A percentile compares a stretch with the other conserved stretches of the same genome.
Conservation (phyloP, 1,140 invertebrate genomes). For the Conus ventricosus region DNA sequence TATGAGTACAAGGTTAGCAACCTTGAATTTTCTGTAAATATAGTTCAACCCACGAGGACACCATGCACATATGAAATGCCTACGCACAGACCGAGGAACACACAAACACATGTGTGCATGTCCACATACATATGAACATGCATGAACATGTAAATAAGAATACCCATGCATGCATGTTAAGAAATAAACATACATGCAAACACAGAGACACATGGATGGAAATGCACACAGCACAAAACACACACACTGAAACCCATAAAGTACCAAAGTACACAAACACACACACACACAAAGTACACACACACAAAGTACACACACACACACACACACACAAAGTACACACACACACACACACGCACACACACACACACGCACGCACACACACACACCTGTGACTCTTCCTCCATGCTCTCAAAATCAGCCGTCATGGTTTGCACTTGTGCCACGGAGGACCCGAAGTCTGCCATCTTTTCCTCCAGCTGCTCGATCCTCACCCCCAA, state of each 20-base stretch:
- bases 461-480: conserved; percentile 80
- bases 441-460: conserved; percentile 88
- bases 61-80: no score
- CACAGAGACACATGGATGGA: not conserved
- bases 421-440: conserved; percentile 86
- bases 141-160: not conserved
- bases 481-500: conserved; percentile 74
- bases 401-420: conserved; percentile 86
- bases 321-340: conserved; percentile 27
- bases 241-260: no score
- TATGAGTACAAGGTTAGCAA: no score
- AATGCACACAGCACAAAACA: no score
- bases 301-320: not conserved
- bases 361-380: conserved; percentile 18
- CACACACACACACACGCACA: conserved; percentile 26
- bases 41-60: no score
- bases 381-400: conserved; percentile 80
- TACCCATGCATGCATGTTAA: not conserved
- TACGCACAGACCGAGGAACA: not conserved
- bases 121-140: not conserved
- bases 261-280: no score
- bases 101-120: not conserved
- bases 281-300: no score
- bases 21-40: no score
- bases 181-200: not conserved